A percentile compares a stretch with the other conserved stretches of the same genome.
Evolutionary conservation across 1,140 invertebrate genomes (phyloP).

Genomic region (Drosophila kikkawai): DNA sequence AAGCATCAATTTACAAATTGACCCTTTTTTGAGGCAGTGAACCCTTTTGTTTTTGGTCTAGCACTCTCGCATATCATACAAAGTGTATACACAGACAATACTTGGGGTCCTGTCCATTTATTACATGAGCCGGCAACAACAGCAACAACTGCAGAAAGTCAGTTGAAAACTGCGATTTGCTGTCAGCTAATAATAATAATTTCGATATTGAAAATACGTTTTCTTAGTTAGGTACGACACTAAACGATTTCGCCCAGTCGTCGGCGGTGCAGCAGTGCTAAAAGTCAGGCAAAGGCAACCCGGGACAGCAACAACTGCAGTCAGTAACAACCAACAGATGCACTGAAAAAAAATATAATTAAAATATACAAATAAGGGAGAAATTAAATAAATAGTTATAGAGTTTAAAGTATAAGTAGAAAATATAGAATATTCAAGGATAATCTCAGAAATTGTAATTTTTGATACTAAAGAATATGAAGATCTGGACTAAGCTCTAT

Average conservation of each 20-base stretch:
- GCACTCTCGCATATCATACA: constrained; percentile 68
- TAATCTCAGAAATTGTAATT: neutral
- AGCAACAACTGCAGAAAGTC: constrained; percentile 57
- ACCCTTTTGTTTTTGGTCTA: constrained; percentile 51
- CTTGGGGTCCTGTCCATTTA: constrained; percentile 69
- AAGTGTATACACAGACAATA: constrained; percentile 70
- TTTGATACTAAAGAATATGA: neutral
- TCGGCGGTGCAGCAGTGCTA: constrained; percentile 58
- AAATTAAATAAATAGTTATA: neutral
- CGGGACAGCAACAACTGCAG: constrained; percentile 10
- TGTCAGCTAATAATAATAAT: constrained; percentile 85
- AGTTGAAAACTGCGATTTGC: constrained; percentile 82
- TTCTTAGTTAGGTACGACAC: constrained; percentile 83
- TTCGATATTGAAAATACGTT: constrained; percentile 84
- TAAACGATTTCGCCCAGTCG: constrained; percentile 82
- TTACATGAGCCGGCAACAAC: constrained; percentile 76
- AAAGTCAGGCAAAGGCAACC: constrained; percentile 76
- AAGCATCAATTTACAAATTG: constrained; percentile 20
- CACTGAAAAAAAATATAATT: neutral
- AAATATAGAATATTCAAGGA: neutral
- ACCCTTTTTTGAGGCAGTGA: constrained; percentile 29
- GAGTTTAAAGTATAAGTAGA: neutral
- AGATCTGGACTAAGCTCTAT: too few species aligned
- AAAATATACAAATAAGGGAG: neutral
- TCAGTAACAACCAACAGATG: constrained; percentile 17